These are phyloP conservation scores for Patagioenas fasciata DNA, from an alignment of 2,113 vertebrate genomes.

Conservation along the genomic window DNA sequence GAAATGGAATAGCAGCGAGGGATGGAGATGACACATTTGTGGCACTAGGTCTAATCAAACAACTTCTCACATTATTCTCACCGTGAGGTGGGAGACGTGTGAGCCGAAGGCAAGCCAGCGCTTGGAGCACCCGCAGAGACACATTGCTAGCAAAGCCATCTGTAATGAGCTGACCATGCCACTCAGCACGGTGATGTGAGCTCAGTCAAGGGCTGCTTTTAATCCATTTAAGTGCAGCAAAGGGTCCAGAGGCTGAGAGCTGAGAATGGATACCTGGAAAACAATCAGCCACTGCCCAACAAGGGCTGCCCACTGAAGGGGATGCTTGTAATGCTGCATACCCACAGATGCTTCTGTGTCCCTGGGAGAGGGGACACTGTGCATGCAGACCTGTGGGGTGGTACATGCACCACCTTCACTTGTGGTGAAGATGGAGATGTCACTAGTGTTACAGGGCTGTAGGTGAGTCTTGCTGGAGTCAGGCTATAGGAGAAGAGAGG, in stretches of 20 bases:
- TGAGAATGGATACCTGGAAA: background rate
- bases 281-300: background rate
- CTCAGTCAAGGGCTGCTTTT: slow-evolving; percentile 27
- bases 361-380: background rate
- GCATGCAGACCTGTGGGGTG: rapidly evolving
- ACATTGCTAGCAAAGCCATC: background rate
- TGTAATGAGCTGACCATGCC: slow-evolving; percentile 47
- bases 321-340: rapidly evolving
- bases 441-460: background rate
- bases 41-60: slow-evolving; percentile 56
- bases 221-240: background rate
- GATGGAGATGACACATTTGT: slow-evolving; percentile 36
- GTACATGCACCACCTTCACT: background rate
- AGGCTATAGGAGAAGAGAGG: background rate
- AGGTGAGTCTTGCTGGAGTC: background rate
- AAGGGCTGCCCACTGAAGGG: background rate
- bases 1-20: slow-evolving; percentile 49
- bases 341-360: background rate
- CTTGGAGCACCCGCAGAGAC: slow-evolving; percentile 27
- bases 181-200: background rate
- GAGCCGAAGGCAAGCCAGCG: slow-evolving; percentile 51
- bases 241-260: background rate
- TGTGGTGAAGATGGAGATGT: background rate
- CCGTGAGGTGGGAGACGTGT: slow-evolving; percentile 32
- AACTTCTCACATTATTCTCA: slow-evolving; percentile 62